A percentile compares a stretch with the other conserved stretches of the same genome.
Evolutionary conservation across 1,140 invertebrate genomes (phyloP).

Genomic region (Drosophila mayri): DNA sequence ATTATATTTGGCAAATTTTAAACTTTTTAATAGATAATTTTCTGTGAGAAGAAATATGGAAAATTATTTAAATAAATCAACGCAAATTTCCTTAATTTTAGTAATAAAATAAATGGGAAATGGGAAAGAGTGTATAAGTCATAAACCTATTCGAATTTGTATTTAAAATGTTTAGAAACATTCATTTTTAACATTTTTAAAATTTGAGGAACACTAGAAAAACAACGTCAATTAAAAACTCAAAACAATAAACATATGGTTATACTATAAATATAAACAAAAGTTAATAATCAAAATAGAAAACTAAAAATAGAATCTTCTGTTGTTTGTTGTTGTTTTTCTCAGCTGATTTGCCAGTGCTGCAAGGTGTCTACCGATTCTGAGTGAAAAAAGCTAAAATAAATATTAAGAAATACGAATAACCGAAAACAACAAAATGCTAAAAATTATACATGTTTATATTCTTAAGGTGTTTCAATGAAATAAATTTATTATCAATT

Average conservation of each 20-base stretch:
- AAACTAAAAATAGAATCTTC: conserved; percentile 21
- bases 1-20: too few relatives aligned
- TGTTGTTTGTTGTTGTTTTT: not conserved
- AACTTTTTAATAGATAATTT: too few relatives aligned
- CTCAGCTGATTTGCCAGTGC: conserved; percentile 11
- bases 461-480: too few relatives aligned
- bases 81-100: too few relatives aligned
- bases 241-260: not conserved
- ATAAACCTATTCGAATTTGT: not conserved
- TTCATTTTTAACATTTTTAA: not conserved
- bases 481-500: too few relatives aligned
- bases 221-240: not conserved
- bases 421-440: too few relatives aligned
- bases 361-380: not conserved
- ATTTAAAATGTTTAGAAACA: not conserved
- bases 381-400: not conserved
- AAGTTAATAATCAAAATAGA: conserved; percentile 13
- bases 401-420: too few relatives aligned
- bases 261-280: not conserved
- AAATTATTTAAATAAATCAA: too few relatives aligned
- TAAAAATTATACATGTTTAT: not conserved
- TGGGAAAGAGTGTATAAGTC: not conserved
- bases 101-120: too few relatives aligned
- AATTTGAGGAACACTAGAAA: not conserved
- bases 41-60: too few relatives aligned